Conservation (phyloP, 2,113 vertebrate species). For the Chauna torquata region DNA sequence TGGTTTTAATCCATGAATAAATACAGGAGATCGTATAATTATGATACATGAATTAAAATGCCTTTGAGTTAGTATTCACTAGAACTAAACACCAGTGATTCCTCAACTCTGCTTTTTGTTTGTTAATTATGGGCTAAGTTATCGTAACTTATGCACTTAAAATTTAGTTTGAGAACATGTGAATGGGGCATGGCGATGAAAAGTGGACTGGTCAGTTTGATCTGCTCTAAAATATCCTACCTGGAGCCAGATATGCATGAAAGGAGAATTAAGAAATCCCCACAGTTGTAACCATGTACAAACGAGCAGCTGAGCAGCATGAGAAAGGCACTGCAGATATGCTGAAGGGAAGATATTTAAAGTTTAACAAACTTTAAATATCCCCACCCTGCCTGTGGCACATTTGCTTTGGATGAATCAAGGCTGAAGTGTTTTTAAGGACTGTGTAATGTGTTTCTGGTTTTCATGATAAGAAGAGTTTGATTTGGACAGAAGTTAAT, state of each 20-base stretch:
- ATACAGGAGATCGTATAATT: background rate
- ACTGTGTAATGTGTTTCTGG: background rate
- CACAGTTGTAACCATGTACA: background rate
- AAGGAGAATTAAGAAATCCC: background rate
- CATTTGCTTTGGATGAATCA: background rate
- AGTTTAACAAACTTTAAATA: background rate
- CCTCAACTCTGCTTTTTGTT: background rate
- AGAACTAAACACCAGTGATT: background rate
- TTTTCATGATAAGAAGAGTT: background rate
- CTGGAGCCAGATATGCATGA: background rate
- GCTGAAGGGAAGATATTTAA: background rate
- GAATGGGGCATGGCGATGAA: background rate
- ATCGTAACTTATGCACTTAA: background rate
- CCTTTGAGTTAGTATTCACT: background rate
- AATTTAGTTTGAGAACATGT: background rate
- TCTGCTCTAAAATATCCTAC: background rate
- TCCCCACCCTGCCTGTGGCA: background rate
- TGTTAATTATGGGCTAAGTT: background rate
- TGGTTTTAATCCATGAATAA: background rate
- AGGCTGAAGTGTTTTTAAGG: background rate
- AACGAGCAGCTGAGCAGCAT: background rate
- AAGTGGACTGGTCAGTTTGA: background rate
- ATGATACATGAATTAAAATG: background rate
- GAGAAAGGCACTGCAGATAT: background rate
- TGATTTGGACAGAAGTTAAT: background rate